Evolutionary conservation across 2,888 invertebrate species (phyloP), one percentile per base, ranked within the genome.

Genomic region (Drosophila acutilabella): DNA sequence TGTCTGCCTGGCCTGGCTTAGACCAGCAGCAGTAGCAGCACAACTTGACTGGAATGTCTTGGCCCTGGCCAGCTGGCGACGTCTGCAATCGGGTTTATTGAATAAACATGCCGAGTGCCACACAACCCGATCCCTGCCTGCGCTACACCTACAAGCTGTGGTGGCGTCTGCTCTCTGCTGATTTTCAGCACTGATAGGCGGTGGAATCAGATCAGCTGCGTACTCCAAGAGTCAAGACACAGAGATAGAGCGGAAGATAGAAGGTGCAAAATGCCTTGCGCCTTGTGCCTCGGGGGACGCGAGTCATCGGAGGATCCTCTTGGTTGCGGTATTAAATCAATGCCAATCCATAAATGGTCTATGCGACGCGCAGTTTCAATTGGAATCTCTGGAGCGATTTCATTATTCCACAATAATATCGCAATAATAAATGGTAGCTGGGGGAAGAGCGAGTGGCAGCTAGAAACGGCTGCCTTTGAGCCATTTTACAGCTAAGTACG

Each of bases 181-280:
- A 82, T 82, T 73, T 78, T 51, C 14, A 54, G 80, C 59, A 50
- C 53, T 78, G 87, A 88, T 89, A 81, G 81, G 83, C 75, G 78
- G 80, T 72, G 74, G 85, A 90, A 90, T 89, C 83, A 89, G 89
- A 90, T 85, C 89, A 90, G 79, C 67, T 72, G 78, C 74, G 72
- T 64, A 68, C 82, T 68, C 59, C 69, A 73, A 73, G 85, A 80
- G 71, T 60, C 71, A 66, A 36, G 13, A 36, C 2, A 13, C 13
- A 13, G 36, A 11, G 36, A 30, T 30, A 6, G 30, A 30, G 30
- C 7, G 30, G 30, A 8, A 30, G 30, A 30, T 30, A 58, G 70
- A 78, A 90, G 91, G 91, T 91, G 90, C 91, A 89, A 90, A 90
- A 88, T 90, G 87, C 82, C 89, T 83, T 89, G 88, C 89, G 89